phyloP scores from a whole-genome alignment of 1,140 invertebrate species.

The Lepidurus couesii region DNA sequence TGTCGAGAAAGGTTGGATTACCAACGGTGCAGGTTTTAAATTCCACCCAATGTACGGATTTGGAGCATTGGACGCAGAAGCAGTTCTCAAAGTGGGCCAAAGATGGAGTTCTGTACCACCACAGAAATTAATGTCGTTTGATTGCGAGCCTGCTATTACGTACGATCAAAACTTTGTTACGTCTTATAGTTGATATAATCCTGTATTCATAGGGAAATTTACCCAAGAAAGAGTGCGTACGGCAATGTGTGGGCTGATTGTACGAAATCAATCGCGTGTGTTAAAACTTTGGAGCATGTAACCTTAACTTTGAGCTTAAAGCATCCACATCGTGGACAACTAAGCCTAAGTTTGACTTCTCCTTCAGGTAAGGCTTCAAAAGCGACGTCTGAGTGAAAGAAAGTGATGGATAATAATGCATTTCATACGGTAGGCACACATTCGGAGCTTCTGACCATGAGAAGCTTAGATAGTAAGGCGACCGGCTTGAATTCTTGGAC shows the following conservation, averaged over 20 bases:
- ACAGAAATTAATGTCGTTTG: conserved; percentile 36
- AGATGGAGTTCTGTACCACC: conserved; percentile 44
- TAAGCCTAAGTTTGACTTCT: conserved; percentile 42
- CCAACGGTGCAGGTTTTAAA: conserved; percentile 42
- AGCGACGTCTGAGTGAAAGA: background rate
- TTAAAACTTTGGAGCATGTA: conserved; percentile 51
- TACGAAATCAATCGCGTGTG: conserved; percentile 22
- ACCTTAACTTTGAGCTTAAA: conserved; percentile 45
- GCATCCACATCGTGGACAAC: conserved; percentile 45
- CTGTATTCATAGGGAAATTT: background rate
- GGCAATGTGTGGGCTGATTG: conserved; percentile 16
- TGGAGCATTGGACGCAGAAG: conserved; percentile 48
- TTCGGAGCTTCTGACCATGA: conserved; percentile 44
- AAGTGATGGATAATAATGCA: conserved; percentile 28
- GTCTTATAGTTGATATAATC: conserved; percentile 13
- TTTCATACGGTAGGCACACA: conserved; percentile 43
- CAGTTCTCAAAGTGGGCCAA: conserved; percentile 44
- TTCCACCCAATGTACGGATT: conserved; percentile 45
- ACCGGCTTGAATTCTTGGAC: conserved; percentile 52
- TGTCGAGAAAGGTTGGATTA: conserved; percentile 43
- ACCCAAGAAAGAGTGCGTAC: conserved; percentile 37
- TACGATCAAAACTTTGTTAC: background rate
- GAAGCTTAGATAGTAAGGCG: conserved; percentile 46
- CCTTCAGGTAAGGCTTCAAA: conserved; percentile 39
- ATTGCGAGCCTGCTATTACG: background rate